phyloP scores from a whole-genome alignment of 1,140 invertebrate genomes.

The Papilio helenus region DNA sequence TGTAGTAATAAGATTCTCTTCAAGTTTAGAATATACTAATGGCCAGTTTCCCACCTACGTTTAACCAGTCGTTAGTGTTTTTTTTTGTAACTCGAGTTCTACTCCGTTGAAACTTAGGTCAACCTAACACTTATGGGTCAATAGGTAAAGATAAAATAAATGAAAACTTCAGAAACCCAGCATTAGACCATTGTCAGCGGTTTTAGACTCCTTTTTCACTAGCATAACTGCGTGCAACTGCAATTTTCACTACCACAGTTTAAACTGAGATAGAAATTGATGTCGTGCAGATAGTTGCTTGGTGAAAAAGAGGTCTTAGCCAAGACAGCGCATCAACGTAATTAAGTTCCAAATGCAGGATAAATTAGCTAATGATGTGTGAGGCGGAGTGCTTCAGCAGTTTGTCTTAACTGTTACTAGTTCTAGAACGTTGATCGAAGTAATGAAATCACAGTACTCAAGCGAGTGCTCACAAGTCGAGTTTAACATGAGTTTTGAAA shows the following conservation, averaged over 20 bases:
- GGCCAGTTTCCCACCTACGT: no score
- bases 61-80: no score
- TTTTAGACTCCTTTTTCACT: background rate
- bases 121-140: no score
- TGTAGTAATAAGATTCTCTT: background rate
- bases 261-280: background rate
- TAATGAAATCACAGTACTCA: slow-evolving; percentile 46
- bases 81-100: no score
- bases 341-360: slow-evolving; percentile 64
- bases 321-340: slow-evolving; percentile 58
- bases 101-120: no score
- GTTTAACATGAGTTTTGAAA: slow-evolving; percentile 1
- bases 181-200: slow-evolving; percentile 27
- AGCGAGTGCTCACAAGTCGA: background rate
- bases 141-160: no score
- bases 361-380: slow-evolving; percentile 75
- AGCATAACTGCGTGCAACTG: background rate
- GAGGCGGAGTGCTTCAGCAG: slow-evolving; percentile 49
- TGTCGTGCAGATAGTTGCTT: background rate
- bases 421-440: slow-evolving; percentile 48
- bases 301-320: slow-evolving; percentile 43
- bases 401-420: slow-evolving; percentile 42
- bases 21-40: slow-evolving; percentile 15
- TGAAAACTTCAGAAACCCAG: background rate
- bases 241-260: background rate